Evolutionary conservation across 2,113 vertebrate species (phyloP), one percentile per base, ranked within the genome.

Genomic region (Emydocephalus ijimae): DNA sequence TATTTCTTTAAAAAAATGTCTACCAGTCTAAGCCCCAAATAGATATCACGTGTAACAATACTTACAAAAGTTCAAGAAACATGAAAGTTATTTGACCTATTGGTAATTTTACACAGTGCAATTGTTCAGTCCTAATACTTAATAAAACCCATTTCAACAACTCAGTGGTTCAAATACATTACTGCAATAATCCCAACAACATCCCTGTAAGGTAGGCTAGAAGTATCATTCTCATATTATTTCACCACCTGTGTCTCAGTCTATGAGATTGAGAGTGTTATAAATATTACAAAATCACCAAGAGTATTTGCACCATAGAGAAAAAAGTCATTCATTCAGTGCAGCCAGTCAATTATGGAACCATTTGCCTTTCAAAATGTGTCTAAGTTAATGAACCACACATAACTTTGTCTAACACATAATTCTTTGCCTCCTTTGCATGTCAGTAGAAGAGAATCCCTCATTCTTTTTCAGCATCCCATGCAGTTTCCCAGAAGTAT

Each of bases 381-480:
- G 96, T 97, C 88, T 98, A 96, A 94, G 96, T 97, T 95, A 94
- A 97, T 92, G 96, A 55, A 96, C 93, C 94, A 90, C 85, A 94
- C 92, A 96, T 96, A 96, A 96, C 93, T 96, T 87, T 93, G 43
- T 92, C 95, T 98, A 97, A 95, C 95, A 94, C 94, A 97, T 94
- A 94, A 95, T 94, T 93, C 93, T 91, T 96, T 97, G 96, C 97
- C 95, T 97, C 95, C 96, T 97, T 94, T 97, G 43, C 96, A 95
- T 97, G 96, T 97, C 97, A 97, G 97, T 59, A 97, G 97, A 96
- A 91, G 97, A 97, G 95, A 98, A 97, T 96, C 97, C 96, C 96
- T 95, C 92, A 97, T 96, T 95, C 92, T 97, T 96, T 97, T 96
- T 97, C 95, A 96, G 98, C 97, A 93, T 97, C 97, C 96, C 95